Base-by-base conservation (phyloP, 2,888 invertebrate species). In the Drosophila austrosaltans region DNA sequence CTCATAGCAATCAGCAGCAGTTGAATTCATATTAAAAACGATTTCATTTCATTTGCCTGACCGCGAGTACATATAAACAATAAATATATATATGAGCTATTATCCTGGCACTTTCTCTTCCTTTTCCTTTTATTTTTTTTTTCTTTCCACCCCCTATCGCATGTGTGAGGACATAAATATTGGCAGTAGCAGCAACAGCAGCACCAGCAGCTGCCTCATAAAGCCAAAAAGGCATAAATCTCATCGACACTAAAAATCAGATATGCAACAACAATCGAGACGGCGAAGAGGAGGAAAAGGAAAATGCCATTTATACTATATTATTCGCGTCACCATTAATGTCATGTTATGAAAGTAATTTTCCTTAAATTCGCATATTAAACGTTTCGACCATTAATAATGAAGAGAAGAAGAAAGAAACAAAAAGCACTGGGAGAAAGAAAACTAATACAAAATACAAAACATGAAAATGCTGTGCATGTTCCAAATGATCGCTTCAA, bases 401-500 rank as follows among this genome's bases (percentile, higher is more conserved):
- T 76, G 75, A 42, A 25, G 16, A 44, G 25, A 30, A n/a, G 25
- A 73, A 16, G 82, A 85, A 79, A 20, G 60, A 61, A 22, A 59
- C 54, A 30, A 16, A 32, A 53, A 28, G n/a, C 48, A 61, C 32
- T 53, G 36, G 28, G 30, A 42, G 25, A 54, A 48, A 53, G 30
- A 44, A 63, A 39, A 42, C 57, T 64, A 63, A 67, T 30, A 67
- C 77, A 76, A 76, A 69, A 83, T 69, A 76, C 75, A 70, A 83
- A 81, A 75, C 82, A 80, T 82, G 83, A 85, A 84, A 85, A 82
- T 82, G 78, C 84, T 84, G 78, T 86, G 87, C 88, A 89, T 87
- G 89, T 89, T 87, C 89, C 85, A 74, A 89, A 89, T 89, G 89
- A 89, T 85, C 89, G 88, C 87, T 89, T 89, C 88, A 87, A 89